A percentile compares a stretch with the other conserved stretches of the same genome.
Conservation (phyloP, 2,888 invertebrate species). For the Drepana falcataria region DNA sequence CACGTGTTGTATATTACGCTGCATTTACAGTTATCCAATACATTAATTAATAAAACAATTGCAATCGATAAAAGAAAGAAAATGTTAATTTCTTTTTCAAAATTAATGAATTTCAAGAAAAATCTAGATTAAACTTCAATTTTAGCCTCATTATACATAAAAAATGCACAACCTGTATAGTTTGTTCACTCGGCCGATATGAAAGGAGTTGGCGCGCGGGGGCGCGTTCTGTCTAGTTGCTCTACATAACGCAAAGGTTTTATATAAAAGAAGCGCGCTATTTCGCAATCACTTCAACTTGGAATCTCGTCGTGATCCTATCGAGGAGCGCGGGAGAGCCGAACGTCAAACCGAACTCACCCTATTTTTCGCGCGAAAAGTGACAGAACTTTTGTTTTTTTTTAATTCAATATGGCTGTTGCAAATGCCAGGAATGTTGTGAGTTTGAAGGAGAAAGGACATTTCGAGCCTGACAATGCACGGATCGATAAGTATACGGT, state of each 20-base stretch:
- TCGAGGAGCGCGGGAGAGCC: constrained; percentile 59
- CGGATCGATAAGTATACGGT: constrained; percentile 72
- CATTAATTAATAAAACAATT: too few relatives aligned
- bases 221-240: constrained; percentile 42
- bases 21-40: too few relatives aligned
- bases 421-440: constrained; percentile 64
- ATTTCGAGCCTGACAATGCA: constrained; percentile 64
- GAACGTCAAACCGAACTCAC: constrained; percentile 29
- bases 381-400: constrained; percentile 49
- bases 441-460: constrained; percentile 61
- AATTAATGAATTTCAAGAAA: too few relatives aligned
- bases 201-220: constrained; percentile 61
- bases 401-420: constrained; percentile 59
- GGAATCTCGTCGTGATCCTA: constrained; percentile 68
- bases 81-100: too few relatives aligned
- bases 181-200: constrained; percentile 30
- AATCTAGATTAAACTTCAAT: too few relatives aligned
- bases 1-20: too few relatives aligned
- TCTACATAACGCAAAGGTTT: constrained; percentile 40
- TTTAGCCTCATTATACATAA: too few relatives aligned
- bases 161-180: constrained; percentile 7
- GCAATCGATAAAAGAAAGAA: too few relatives aligned
- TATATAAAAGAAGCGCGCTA: constrained; percentile 70
- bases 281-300: constrained; percentile 71
- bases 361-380: constrained; percentile 50